phyloP scores from a whole-genome alignment of 2,888 invertebrate species.

The Nysson spinosus region DNA sequence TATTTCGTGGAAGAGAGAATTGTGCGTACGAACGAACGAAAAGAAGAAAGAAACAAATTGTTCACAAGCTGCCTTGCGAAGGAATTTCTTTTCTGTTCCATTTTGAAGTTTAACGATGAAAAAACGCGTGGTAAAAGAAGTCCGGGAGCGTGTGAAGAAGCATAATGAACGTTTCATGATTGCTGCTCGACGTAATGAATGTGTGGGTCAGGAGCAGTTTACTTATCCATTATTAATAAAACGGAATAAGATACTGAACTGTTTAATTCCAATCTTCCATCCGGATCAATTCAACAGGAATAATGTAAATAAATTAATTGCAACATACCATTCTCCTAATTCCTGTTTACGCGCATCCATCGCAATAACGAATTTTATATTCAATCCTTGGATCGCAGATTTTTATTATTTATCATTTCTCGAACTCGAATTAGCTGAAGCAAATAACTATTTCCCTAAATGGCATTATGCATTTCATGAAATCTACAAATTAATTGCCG shows the following conservation, averaged over 20 bases:
- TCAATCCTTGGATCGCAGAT: too few relatives aligned
- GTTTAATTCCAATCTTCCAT: conserved; percentile 17
- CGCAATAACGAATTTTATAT: too few relatives aligned
- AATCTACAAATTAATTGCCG: too few relatives aligned
- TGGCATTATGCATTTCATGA: too few relatives aligned
- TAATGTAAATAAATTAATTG: too few relatives aligned
- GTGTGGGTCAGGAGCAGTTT: conserved; percentile 57
- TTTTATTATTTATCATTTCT: too few relatives aligned
- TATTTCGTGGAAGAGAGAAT: conserved; percentile 46
- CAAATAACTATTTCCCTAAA: too few relatives aligned
- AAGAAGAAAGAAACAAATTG: conserved; percentile 49
- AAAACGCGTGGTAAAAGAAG: conserved; percentile 13
- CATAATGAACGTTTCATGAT: conserved; percentile 43
- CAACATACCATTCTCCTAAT: too few relatives aligned
- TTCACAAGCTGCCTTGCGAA: conserved; percentile 66
- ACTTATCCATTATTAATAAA: conserved; percentile 65
- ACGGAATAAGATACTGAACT: conserved; percentile 46
- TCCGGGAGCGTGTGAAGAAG: conserved; percentile 27
- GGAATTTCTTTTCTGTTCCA: conserved; percentile 47
- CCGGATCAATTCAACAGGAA: too few relatives aligned
- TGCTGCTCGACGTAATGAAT: conserved; percentile 43
- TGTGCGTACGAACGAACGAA: conserved; percentile 2
- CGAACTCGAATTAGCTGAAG: too few relatives aligned
- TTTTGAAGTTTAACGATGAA: conserved; percentile 31
- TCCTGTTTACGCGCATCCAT: too few relatives aligned